Evolutionary conservation across 2,888 invertebrate genomes (phyloP).

Genomic region (Criorhina ranunculi): DNA sequence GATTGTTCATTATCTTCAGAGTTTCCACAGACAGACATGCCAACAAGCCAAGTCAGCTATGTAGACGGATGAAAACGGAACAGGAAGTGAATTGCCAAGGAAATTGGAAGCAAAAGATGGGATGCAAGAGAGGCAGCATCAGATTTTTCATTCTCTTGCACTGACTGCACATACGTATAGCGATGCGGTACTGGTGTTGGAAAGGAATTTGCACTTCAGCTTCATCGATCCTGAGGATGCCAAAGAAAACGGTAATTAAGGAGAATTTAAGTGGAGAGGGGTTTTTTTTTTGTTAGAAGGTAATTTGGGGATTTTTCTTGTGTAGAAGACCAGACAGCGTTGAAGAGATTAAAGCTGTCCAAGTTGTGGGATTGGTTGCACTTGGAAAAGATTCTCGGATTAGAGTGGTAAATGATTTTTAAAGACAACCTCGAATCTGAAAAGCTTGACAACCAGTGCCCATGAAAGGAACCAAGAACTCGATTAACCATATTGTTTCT

Average conservation of each 20-base stretch:
- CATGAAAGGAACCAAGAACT: too few relatives aligned
- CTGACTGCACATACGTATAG: not conserved
- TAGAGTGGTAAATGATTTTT: too few relatives aligned
- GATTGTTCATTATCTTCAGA: constrained; percentile 56
- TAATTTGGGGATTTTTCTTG: not conserved
- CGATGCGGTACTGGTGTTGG: not conserved
- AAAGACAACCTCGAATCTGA: too few relatives aligned
- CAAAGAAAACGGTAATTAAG: constrained; percentile 16
- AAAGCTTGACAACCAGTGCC: too few relatives aligned
- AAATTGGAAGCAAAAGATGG: not conserved
- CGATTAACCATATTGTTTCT: too few relatives aligned
- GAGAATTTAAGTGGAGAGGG: constrained; percentile 2
- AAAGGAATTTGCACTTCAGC: constrained; percentile 30
- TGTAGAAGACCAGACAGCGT: not conserved
- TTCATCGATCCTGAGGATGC: not conserved
- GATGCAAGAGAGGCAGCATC: not conserved
- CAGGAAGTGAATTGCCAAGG: constrained; percentile 22
- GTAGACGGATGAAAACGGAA: constrained; percentile 8
- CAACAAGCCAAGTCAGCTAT: constrained; percentile 31
- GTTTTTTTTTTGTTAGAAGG: constrained; percentile 13
- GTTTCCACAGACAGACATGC: constrained; percentile 29
- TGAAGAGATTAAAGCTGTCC: not conserved
- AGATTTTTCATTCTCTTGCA: constrained; percentile 3
- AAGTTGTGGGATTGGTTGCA: not conserved
- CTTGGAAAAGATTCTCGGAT: too few relatives aligned